These are phyloP conservation scores for Odocoileus hemionus DNA, from an alignment of 2,113 vertebrate species.

Conservation along the genomic window DNA sequence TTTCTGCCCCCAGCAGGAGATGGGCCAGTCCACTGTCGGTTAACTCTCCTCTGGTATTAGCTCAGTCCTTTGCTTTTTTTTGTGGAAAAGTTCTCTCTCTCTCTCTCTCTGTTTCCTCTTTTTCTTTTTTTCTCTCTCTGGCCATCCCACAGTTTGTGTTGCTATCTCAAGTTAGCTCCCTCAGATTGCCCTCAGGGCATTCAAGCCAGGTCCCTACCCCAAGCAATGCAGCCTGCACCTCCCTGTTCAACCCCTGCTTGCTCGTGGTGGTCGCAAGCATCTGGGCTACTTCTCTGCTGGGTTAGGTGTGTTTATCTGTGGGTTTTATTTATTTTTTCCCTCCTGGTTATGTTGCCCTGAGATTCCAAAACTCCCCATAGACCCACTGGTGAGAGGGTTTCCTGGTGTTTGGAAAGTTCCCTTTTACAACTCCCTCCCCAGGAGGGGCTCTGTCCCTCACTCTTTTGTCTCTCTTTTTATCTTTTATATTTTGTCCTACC, in stretches of 20 bases:
- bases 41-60: background rate
- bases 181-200: background rate
- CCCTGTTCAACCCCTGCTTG: background rate
- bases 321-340: background rate
- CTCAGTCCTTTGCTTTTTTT: background rate
- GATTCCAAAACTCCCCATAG: background rate
- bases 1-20: background rate
- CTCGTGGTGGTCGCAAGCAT: fast-evolving
- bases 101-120: background rate
- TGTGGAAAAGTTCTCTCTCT: background rate
- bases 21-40: background rate
- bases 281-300: background rate
- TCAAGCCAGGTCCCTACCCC: background rate
- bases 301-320: background rate
- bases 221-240: fast-evolving
- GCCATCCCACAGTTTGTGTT: background rate
- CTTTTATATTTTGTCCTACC: background rate
- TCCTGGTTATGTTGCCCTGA: background rate
- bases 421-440: background rate
- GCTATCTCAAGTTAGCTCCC: background rate
- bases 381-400: background rate
- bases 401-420: background rate
- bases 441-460: background rate
- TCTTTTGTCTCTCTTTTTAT: background rate
- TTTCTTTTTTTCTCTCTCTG: background rate